A percentile compares a stretch with the other conserved stretches of the same genome.
These are phyloP conservation scores for Dryobates pubescens DNA, from an alignment of 2,797 vertebrate genomes.

Conservation along the genomic window DNA sequence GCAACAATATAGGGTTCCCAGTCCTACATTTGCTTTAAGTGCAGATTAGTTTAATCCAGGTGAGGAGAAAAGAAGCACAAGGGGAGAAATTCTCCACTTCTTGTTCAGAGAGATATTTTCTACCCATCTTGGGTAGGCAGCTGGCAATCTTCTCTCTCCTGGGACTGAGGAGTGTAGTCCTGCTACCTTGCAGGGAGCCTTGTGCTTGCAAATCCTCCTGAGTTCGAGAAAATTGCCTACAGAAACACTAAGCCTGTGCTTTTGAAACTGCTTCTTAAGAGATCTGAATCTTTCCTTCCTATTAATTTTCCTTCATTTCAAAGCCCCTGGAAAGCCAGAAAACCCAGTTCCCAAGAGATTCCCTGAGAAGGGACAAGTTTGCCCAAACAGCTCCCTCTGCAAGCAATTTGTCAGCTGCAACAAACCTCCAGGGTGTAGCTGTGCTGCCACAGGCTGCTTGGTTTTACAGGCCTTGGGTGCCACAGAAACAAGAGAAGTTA, in stretches of 20 bases:
- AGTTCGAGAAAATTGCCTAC: neutral
- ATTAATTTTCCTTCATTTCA: neutral
- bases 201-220: neutral
- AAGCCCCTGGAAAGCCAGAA: neutral
- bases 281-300: neutral
- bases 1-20: neutral
- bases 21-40: neutral
- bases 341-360: neutral
- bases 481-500: neutral
- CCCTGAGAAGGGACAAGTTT: neutral
- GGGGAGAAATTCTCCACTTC: neutral
- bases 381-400: neutral
- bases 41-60: neutral
- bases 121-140: neutral
- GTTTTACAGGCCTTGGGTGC: neutral
- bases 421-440: neutral
- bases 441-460: neutral
- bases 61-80: neutral
- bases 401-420: neutral
- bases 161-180: neutral
- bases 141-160: neutral
- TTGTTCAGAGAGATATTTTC: neutral
- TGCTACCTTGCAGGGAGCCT: neutral
- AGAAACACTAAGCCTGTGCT: neutral
- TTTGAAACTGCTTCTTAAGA: slow-evolving; percentile 6